phyloP scores from a whole-genome alignment of 1,140 invertebrate species.

The Drosophila baimaii region DNA sequence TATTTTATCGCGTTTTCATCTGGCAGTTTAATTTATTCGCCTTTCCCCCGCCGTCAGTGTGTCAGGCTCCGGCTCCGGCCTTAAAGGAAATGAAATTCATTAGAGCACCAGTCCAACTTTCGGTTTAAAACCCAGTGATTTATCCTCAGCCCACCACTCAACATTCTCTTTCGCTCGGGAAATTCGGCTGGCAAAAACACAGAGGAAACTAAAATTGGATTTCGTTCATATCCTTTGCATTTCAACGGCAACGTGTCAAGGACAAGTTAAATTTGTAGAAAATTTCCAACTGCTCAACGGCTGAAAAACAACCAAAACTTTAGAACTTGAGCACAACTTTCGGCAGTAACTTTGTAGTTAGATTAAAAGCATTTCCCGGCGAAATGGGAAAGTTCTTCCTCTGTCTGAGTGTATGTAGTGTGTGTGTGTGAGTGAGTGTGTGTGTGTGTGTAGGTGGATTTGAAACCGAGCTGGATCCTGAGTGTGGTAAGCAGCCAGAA shows the following conservation, averaged over 20 bases:
- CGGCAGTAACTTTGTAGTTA: constrained; percentile 67
- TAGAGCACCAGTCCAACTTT: constrained; percentile 21
- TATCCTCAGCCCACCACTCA: constrained; percentile 28
- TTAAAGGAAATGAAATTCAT: constrained; percentile 37
- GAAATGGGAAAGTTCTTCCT: constrained; percentile 55
- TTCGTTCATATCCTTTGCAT: constrained; percentile 39
- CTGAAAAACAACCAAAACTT: constrained; percentile 21
- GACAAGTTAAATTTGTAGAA: constrained; percentile 67
- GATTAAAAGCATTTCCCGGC: constrained; percentile 72
- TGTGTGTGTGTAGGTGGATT: constrained; percentile 14
- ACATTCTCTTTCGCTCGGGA: constrained; percentile 14
- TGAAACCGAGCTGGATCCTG: constrained; percentile 12
- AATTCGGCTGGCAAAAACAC: constrained; percentile 17
- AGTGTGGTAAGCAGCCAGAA: constrained; percentile 49
- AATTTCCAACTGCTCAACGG: constrained; percentile 26
- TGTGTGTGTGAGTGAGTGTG: constrained; percentile 10
- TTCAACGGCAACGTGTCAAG: constrained; percentile 62
- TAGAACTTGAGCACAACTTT: constrained; percentile 53
- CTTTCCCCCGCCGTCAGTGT: constrained; percentile 18
- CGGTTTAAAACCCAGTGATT: constrained; percentile 19
- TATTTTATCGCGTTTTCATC: constrained; percentile 29
- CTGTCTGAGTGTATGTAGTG: not conserved
- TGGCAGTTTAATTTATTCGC: constrained; percentile 52
- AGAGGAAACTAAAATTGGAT: constrained; percentile 55
- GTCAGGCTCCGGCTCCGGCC: not conserved